Evolutionary conservation across 1,140 invertebrate genomes (phyloP), one percentile per base, ranked within the genome.

Genomic region (Forficula auricularia): DNA sequence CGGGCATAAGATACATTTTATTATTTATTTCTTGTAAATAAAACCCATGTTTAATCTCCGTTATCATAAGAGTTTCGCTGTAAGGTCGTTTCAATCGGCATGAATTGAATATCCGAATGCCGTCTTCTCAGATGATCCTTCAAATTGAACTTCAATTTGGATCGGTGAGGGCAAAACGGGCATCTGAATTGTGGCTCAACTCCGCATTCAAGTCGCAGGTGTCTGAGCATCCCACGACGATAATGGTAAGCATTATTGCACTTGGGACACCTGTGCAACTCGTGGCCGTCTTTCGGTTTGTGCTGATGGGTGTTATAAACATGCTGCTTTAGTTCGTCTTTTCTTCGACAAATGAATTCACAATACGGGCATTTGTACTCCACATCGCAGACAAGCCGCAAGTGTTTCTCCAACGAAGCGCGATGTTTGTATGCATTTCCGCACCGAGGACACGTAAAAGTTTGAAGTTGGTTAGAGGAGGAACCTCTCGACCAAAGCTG

Each of bases 321-420:
- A 59, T 86, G 82, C 36, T 80, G 72, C 30, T 77, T 79, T 53
- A 85, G 83, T 61, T 84, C 79, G 76, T 81, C 82, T 65, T 82
- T 82, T 55, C 37, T 44, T 18, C 40, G 43, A 31, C 34, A 39
- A 13, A 40, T 40, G 13, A 43, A 44, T 13, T 38, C 27, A 45
- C 57, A 58, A 33, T 53, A 49, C 10, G 52, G 54, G 37, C 57
- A 58, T 6, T 50, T 49, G 43, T 57, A 58, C 33, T 56, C 53
- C 8, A 53, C 48, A 16, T 40, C 47, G 33, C 47, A 48, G 19
- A 45, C 47, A 35, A 57, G 56, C 16, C 54, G 54, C 48, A 55
- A 49, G 40, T 59, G 47, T n/a, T 35, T 36, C 10, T 35, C 8
- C 38, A 48, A 35, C 13, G 42, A 40, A 6, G 38, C 44, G 19